A percentile compares a stretch with the other conserved stretches of the same genome.
These are phyloP conservation scores for Oegoconia quadripuncta DNA, from an alignment of 2,888 invertebrate species.

Conservation along the genomic window DNA sequence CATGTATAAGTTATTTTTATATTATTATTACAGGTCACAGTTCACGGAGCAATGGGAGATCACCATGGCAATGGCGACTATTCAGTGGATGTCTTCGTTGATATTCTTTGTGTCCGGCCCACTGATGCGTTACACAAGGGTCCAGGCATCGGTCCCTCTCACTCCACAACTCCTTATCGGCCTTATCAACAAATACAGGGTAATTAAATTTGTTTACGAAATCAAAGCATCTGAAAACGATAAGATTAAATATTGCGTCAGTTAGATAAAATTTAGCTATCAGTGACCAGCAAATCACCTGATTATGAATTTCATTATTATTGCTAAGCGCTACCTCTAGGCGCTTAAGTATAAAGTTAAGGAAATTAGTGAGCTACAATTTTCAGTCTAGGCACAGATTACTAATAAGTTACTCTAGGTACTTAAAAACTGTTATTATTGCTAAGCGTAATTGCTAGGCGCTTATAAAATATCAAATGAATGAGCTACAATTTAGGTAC, in stretches of 20 bases:
- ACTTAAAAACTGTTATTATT: too few relatives aligned
- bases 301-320: too few relatives aligned
- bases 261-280: not conserved
- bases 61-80: slow-evolving; percentile 34
- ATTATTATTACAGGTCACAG: slow-evolving; percentile 29
- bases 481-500: too few relatives aligned
- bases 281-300: too few relatives aligned
- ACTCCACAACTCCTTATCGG: slow-evolving; percentile 32
- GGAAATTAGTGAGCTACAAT: too few relatives aligned
- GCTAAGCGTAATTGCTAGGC: too few relatives aligned
- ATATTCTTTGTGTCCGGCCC: slow-evolving; percentile 36
- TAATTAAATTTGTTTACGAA: slow-evolving; percentile 15
- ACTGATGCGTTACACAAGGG: slow-evolving; percentile 31
- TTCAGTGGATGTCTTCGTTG: slow-evolving; percentile 46
- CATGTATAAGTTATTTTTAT: too few relatives aligned
- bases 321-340: too few relatives aligned
- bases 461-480: too few relatives aligned
- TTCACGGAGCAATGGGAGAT: slow-evolving; percentile 25
- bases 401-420: too few relatives aligned
- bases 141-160: slow-evolving; percentile 36
- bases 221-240: slow-evolving; percentile 13
- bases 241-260: not conserved
- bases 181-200: slow-evolving; percentile 44
- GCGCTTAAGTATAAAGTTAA: too few relatives aligned
- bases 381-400: too few relatives aligned